Evolutionary conservation across 2,113 vertebrate genomes (phyloP), one percentile per base, ranked within the genome.

Genomic region (Centropristis striata): DNA sequence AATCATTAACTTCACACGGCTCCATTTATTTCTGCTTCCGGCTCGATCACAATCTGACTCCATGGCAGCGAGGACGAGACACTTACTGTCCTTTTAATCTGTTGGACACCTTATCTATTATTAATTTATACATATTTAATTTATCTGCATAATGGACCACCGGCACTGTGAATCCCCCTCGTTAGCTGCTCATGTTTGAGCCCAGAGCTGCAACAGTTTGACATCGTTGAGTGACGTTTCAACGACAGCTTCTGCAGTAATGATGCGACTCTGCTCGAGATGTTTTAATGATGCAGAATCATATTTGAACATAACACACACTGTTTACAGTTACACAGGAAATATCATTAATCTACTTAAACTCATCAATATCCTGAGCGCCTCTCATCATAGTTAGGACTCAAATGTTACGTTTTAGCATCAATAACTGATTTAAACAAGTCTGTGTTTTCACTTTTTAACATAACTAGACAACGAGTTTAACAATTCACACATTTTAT

Each of bases 111-210:
- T 46, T 55, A 21, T 82, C 71, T 47, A 11, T 57, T 80, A 71
- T 67, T 55, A 12, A 75, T n/a, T 70, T 23, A 44, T 1, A 21
- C 42, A 68, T 32, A 55, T 72, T 68, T 59, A 0, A 67, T 77
- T 61, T 20, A 74, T 61, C 60, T 58, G 36, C 58, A 36, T 27
- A 55, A 46, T 50, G 28, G n/a, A 5, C 72, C 63, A 47, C 54
- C 41, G 2, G 28, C n/a, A 59, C 15, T 5, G 20, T 25, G 6
- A 46, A 75, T 46, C 57, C 46, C 21, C 8, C 21, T 41, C 21
- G 7, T 84, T 63, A 75, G 4, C 54, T 42, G 49, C 50, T 82
- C 47, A n/a, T n/a, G n/a, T n/a, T n/a, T n/a, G n/a, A 21, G 36
- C 20, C 42, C 39, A n/a, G n/a, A 44, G 53, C 27, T 9, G 23